Conservation (phyloP, 64 coral and sea anemone species). For the Pocillopora verrucosa region DNA sequence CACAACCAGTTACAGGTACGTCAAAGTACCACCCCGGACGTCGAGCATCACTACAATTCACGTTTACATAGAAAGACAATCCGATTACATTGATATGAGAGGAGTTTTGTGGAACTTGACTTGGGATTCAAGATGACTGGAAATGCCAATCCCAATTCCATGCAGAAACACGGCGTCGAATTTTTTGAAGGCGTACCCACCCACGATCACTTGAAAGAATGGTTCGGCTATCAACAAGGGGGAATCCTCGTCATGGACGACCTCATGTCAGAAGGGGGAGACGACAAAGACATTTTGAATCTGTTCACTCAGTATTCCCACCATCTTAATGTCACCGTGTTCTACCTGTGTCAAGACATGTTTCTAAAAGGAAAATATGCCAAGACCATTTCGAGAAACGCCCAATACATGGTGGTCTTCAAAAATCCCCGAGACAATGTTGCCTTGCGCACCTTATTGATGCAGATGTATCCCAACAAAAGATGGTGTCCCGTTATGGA, state of each 20-base stretch:
- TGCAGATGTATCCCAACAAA: no score
- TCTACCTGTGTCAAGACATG: slow-evolving; percentile 38
- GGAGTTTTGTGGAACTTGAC: background rate
- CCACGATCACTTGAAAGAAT: background rate
- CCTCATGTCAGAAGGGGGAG: slow-evolving; percentile 12
- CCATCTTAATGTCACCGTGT: slow-evolving; percentile 37
- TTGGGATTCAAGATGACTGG: background rate
- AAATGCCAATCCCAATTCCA: background rate
- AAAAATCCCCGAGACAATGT: no score
- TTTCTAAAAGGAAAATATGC: slow-evolving; percentile 36
- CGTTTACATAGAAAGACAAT: background rate
- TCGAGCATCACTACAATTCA: background rate
- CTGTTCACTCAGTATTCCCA: slow-evolving; percentile 57
- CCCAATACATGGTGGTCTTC: no score
- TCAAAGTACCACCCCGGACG: background rate
- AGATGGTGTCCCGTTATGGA: no score
- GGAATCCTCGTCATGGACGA: slow-evolving; percentile 51
- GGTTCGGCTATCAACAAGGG: background rate
- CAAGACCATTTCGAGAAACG: no score
- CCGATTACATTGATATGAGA: background rate
- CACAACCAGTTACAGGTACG: background rate
- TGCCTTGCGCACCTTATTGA: no score
- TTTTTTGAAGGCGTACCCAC: background rate
- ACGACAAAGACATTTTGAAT: slow-evolving; percentile 46
- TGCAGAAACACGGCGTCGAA: background rate